Evolutionary conservation across 2,888 invertebrate species (phyloP).

Genomic region (Philonicus albiceps): DNA sequence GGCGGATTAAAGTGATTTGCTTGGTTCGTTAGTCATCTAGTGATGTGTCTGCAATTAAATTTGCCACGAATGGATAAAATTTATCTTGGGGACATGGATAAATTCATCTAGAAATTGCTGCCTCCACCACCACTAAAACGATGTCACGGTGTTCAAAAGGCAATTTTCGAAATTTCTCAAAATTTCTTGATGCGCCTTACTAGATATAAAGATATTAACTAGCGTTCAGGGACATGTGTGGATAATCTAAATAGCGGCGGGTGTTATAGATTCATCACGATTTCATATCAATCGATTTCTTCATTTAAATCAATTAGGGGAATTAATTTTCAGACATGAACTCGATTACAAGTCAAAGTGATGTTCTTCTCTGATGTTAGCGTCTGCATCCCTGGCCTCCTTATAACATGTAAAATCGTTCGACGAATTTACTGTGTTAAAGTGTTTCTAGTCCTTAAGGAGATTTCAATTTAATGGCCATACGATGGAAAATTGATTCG

Average conservation of each 20-base stretch:
- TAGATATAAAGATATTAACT: neutral
- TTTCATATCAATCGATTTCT: slow-evolving; percentile 45
- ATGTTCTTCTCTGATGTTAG: neutral
- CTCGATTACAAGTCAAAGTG: slow-evolving; percentile 22
- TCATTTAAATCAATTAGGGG: slow-evolving; percentile 40
- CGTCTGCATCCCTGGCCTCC: neutral
- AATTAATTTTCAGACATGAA: slow-evolving; percentile 37
- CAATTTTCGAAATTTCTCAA: neutral
- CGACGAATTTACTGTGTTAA: neutral
- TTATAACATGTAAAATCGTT: neutral
- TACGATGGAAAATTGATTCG: neutral
- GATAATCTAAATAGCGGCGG: neutral
- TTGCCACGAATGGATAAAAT: neutral
- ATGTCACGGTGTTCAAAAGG: neutral
- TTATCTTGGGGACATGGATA: neutral
- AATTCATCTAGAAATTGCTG: neutral
- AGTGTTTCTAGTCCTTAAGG: neutral
- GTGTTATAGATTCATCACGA: slow-evolving; percentile 14
- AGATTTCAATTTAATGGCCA: neutral
- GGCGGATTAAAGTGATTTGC: neutral
- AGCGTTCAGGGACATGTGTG: too few relatives aligned
- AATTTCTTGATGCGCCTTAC: neutral
- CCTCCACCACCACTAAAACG: neutral
- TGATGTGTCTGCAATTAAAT: slow-evolving; percentile 20
- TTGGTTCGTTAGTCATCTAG: neutral